A percentile compares a stretch with the other conserved stretches of the same genome.
These are phyloP conservation scores for Neomorphus geoffroyi DNA, from an alignment of 2,797 vertebrate species.

Conservation along the genomic window DNA sequence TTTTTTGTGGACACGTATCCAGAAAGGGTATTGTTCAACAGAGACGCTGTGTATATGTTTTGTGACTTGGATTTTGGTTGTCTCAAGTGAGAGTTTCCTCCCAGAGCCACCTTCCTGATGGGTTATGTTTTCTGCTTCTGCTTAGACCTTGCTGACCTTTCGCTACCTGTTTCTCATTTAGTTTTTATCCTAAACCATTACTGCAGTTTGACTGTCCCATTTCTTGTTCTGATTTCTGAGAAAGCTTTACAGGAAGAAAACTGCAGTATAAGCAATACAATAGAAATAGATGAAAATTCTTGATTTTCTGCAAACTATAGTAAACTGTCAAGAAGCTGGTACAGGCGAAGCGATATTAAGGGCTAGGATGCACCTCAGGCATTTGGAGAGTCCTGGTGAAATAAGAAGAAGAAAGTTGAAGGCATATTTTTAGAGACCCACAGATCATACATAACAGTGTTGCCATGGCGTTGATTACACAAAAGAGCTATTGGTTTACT, in stretches of 20 bases:
- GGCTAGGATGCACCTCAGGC: background rate
- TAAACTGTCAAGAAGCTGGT: background rate
- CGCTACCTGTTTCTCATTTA: background rate
- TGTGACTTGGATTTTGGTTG: background rate
- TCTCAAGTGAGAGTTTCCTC: background rate
- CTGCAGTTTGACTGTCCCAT: background rate
- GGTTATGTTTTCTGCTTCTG: background rate
- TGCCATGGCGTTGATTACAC: background rate
- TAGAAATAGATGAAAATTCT: background rate
- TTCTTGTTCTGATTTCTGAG: background rate
- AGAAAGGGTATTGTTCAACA: background rate
- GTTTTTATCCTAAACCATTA: background rate
- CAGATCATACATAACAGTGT: background rate
- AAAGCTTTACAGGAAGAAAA: background rate
- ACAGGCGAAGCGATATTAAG: background rate
- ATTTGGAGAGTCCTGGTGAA: background rate
- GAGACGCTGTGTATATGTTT: rapidly evolving
- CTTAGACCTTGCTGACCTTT: background rate
- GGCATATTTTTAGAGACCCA: background rate
- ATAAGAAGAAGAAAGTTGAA: background rate
- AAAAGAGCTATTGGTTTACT: background rate
- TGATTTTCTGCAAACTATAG: background rate
- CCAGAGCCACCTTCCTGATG: background rate
- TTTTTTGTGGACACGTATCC: background rate
- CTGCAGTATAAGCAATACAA: background rate